Percentiles rank a stretch among this genome's conserved stretches.
Evolutionary conservation across 2,888 invertebrate species (phyloP).

Genomic region (Eupithecia exiguata): DNA sequence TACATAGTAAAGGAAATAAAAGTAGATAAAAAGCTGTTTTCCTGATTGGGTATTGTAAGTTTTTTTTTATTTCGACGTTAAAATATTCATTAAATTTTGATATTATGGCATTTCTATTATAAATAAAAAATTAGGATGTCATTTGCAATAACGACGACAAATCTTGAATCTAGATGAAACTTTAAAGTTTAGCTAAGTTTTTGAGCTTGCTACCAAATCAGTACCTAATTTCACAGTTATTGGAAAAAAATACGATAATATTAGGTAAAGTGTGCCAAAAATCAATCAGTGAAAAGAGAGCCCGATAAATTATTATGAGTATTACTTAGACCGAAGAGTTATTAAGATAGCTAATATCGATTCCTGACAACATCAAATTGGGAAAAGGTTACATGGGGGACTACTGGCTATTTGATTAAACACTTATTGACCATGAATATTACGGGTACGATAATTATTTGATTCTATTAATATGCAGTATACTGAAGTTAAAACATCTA

Average conservation of each 20-base stretch:
- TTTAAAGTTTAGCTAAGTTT: background rate
- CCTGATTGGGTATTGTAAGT: background rate
- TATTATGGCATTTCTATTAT: background rate
- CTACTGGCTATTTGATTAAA: slow-evolving; percentile 29
- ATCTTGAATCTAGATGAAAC: background rate
- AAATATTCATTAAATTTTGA: background rate
- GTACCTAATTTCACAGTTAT: background rate
- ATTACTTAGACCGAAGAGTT: slow-evolving; percentile 13
- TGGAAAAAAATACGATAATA: background rate
- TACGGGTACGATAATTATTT: slow-evolving; percentile 53
- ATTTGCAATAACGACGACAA: background rate
- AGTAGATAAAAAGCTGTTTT: background rate
- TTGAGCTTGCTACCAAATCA: background rate
- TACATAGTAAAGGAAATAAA: background rate
- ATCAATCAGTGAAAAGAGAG: background rate
- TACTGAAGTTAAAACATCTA: slow-evolving; percentile 59
- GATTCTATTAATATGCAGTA: slow-evolving; percentile 20
- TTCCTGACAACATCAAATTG: slow-evolving; percentile 21
- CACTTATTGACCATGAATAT: slow-evolving; percentile 31
- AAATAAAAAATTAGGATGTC: background rate
- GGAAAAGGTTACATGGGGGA: slow-evolving; percentile 29
- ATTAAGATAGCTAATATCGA: slow-evolving; percentile 15
- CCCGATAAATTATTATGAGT: background rate
- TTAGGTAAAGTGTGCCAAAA: background rate
- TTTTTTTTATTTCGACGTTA: background rate